phyloP scores from a whole-genome alignment of 35 echinoderm and acorn worm genomes.

The Acanthaster planci region DNA sequence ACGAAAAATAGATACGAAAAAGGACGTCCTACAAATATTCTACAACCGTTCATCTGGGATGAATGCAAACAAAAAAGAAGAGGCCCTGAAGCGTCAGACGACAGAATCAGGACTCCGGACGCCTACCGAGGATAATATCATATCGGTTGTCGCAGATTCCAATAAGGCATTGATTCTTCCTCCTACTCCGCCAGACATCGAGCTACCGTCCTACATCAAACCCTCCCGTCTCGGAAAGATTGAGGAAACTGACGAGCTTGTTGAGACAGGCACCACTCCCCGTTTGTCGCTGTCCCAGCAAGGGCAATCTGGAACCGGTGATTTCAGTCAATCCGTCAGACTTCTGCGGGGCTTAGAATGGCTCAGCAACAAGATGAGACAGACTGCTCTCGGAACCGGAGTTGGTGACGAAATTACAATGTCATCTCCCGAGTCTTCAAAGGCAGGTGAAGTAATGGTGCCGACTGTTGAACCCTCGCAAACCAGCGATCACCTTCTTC shows the following conservation, averaged over 20 bases:
- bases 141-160: background rate
- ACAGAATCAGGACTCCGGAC: background rate
- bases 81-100: too few relatives aligned
- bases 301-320: background rate
- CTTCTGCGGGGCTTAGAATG: background rate
- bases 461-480: background rate
- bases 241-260: background rate
- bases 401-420: background rate
- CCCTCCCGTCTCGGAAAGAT: background rate
- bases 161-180: background rate
- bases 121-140: background rate
- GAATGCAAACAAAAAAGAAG: too few relatives aligned
- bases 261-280: background rate
- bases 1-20: too few relatives aligned
- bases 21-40: too few relatives aligned
- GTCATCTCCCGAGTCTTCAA: background rate
- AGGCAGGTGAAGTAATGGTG: background rate
- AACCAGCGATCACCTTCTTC: background rate
- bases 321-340: background rate
- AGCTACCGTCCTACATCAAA: constrained; percentile 9
- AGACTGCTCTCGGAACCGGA: background rate
- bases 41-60: too few relatives aligned
- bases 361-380: constrained; percentile 21
- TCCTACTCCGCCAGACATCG: background rate
- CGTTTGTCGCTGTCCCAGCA: background rate